Evolutionary conservation across 1,140 invertebrate species (phyloP), one percentile per base, ranked within the genome.

Genomic region (Eciton burchellii): DNA sequence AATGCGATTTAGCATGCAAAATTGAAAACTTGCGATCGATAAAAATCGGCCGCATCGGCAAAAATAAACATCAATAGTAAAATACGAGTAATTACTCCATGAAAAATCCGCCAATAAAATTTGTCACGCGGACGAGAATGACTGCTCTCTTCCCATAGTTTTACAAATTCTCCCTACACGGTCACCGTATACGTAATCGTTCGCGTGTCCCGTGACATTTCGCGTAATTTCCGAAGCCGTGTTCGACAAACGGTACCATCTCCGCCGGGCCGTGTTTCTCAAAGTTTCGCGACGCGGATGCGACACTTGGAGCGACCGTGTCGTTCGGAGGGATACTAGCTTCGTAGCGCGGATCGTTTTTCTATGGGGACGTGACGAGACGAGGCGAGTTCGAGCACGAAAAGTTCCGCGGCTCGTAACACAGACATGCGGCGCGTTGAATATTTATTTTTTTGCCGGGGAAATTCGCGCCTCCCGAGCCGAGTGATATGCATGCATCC

Each of bases 321-420:
- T 45, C 74, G 49, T 77, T 77, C 54, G 43, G 60, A 26, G 35
- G 43, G 19, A 16, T 49, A 68, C 62, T 79, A 68, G 62, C 35
- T n/a, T 16, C 49, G 63, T 16, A 43, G 56, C 35, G 74, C 49
- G 63, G 52, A 79, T 79, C 74, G 57, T 49, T 59, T 84, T 49
- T 54, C 70, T 26, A 60, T 60, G 68, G 74, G 19, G 16, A 84
- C 68, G 47, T 76, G 79, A 63, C 79, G 70, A 52, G 43, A 29
- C 57, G 45, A 71, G 76, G 68, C 8, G 54, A 72, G 56, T 73
- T 62, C 43, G 45, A 74, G 57, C 35, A 49, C 49, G 72, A 65
- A 77, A 77, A 83, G 72, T 83, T 83, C 57, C 49, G 43, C 43
- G n/a, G 41, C 72, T 76, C 81, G 79, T 82, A 82, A 82, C 72